These are phyloP conservation scores for Myathropa florea DNA, from an alignment of 2,888 invertebrate species.

Conservation along the genomic window DNA sequence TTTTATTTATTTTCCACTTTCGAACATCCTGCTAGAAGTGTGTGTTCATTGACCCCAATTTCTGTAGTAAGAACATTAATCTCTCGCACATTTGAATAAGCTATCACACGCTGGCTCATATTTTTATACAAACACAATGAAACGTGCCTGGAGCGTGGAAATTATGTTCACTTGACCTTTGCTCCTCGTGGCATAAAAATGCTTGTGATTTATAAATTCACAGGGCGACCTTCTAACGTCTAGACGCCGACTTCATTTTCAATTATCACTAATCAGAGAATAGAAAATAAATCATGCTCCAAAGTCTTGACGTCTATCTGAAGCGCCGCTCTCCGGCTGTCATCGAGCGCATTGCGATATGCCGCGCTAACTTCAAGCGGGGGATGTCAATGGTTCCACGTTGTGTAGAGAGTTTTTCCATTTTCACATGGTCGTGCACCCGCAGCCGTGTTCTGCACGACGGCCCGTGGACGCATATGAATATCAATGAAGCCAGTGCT, in stretches of 20 bases:
- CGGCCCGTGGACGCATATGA: neutral
- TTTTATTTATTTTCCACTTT: neutral
- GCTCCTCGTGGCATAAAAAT: neutral
- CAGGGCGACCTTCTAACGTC: neutral
- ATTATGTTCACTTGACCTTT: neutral
- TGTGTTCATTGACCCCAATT: neutral
- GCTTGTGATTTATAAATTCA: neutral
- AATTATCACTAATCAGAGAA: neutral
- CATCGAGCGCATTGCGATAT: neutral
- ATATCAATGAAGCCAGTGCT: conserved; percentile 18
- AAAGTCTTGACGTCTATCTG: neutral
- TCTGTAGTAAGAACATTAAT: neutral
- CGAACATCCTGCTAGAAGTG: neutral
- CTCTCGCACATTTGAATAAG: neutral
- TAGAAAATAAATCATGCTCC: neutral
- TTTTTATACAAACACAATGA: neutral
- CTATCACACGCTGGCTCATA: neutral
- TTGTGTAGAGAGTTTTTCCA: neutral
- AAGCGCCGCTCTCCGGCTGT: neutral
- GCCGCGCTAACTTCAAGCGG: neutral
- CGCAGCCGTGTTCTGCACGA: neutral
- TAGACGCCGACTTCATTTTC: neutral
- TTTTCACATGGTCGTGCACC: neutral
- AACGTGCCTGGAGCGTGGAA: neutral
- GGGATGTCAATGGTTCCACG: too few species aligned